Evolutionary conservation across 2,888 invertebrate genomes (phyloP).

Genomic region (Acanthosepion esculentum): DNA sequence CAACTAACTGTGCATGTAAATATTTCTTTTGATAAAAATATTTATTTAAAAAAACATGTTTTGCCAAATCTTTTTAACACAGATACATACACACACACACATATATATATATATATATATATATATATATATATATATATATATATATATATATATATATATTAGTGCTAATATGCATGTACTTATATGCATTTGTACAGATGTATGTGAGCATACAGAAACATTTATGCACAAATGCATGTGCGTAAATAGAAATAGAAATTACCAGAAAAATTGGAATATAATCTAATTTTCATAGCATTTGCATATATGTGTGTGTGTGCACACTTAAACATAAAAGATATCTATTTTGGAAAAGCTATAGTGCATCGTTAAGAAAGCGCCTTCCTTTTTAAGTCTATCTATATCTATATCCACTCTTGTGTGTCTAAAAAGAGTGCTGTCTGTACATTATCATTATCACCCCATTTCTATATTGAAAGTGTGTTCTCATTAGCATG

Average conservation of each 20-base stretch:
- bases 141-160: background rate
- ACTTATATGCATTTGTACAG: background rate
- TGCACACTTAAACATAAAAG: background rate
- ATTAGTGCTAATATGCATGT: background rate
- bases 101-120: background rate
- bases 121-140: constrained; percentile 24
- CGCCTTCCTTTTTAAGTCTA: background rate
- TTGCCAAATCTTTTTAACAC: too few relatives aligned
- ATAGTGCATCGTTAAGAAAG: background rate
- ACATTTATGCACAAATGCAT: background rate
- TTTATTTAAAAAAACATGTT: too few relatives aligned
- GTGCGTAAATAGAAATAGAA: background rate
- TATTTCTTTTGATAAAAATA: too few relatives aligned
- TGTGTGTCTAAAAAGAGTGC: background rate
- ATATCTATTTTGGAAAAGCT: background rate
- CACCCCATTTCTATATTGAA: background rate
- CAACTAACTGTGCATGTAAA: too few relatives aligned
- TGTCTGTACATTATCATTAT: background rate
- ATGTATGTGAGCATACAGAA: background rate
- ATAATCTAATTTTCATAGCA: too few relatives aligned
- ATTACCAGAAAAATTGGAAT: too few relatives aligned
- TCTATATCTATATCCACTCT: background rate
- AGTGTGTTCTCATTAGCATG: constrained; percentile 33
- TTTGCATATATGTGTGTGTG: background rate
- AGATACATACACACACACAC: too few relatives aligned